Conservation (phyloP, 2,888 invertebrate species). For the Cabera pusaria region DNA sequence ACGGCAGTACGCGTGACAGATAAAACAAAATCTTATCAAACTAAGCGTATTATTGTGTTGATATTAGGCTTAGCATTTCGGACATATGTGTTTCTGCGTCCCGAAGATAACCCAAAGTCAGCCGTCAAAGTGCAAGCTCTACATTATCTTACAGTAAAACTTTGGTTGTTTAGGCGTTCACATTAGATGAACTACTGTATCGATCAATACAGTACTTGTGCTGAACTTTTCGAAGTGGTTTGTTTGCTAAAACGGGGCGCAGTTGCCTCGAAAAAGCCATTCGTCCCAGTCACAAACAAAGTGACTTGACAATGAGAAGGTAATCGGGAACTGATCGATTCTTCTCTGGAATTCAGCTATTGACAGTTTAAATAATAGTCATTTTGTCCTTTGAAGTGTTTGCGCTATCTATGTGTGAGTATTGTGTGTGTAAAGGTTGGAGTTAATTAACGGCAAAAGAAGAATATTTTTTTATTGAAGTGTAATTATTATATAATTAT, state of each 20-base stretch:
- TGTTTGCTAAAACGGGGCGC: conserved; percentile 56
- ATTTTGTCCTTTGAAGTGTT: conserved; percentile 20
- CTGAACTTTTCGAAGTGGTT: conserved; percentile 44
- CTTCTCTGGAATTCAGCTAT: conserved; percentile 27
- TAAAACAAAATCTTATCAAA: too few relatives aligned
- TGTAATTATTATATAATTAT: too few relatives aligned
- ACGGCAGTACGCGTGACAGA: too few relatives aligned
- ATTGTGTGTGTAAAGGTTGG: conserved; percentile 4
- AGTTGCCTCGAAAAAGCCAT: conserved; percentile 51
- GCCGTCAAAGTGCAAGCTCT: too few relatives aligned
- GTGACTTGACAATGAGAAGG: conserved; percentile 52
- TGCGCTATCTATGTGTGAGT: conserved; percentile 4
- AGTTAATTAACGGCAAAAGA: conserved; percentile 6
- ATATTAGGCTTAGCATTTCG: too few relatives aligned
- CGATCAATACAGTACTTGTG: conserved; percentile 3
- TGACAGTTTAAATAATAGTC: conserved; percentile 34
- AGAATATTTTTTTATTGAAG: too few relatives aligned
- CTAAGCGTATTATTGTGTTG: too few relatives aligned
- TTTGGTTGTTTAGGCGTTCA: too few relatives aligned
- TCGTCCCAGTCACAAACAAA: conserved; percentile 57
- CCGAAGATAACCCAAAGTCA: too few relatives aligned
- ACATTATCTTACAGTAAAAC: too few relatives aligned
- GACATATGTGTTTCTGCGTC: too few relatives aligned
- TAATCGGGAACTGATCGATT: conserved; percentile 46
- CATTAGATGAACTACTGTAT: conserved; percentile 8